These are phyloP conservation scores for Caenorhabditis sinica DNA, from an alignment of 2,888 invertebrate species.

Conservation along the genomic window DNA sequence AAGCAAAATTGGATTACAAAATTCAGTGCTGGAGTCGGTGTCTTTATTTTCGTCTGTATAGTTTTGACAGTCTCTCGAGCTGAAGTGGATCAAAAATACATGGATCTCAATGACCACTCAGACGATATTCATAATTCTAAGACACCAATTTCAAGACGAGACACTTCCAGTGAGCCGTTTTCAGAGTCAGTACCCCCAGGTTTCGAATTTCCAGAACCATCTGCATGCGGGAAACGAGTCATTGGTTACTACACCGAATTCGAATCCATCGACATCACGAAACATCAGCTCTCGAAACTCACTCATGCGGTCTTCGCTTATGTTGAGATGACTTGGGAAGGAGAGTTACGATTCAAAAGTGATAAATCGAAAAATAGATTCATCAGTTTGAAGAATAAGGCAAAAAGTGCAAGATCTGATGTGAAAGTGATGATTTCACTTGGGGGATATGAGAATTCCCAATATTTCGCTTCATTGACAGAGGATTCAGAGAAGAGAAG, in stretches of 20 bases:
- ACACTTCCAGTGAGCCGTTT: background rate
- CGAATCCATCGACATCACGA: conserved; percentile 4
- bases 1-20: no score
- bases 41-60: no score
- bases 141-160: background rate
- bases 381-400: conserved; percentile 2
- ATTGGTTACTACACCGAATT: conserved; percentile 21
- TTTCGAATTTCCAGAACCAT: background rate
- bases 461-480: background rate
- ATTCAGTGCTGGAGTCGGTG: no score
- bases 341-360: background rate
- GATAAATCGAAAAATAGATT: background rate
- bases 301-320: conserved; percentile 28
- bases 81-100: no score
- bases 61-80: no score
- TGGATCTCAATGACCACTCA: background rate
- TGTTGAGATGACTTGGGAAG: conserved; percentile 13
- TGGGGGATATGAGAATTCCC: conserved; percentile 13
- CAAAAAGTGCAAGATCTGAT: background rate
- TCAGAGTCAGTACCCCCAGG: no score
- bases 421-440: conserved; percentile 22
- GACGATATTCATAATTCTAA: background rate
- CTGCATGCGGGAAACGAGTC: conserved; percentile 1
- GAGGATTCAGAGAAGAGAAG: background rate
- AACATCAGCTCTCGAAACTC: background rate